Conservation (phyloP, 2,113 vertebrate genomes). For the Aspiorhynchus laticeps region DNA sequence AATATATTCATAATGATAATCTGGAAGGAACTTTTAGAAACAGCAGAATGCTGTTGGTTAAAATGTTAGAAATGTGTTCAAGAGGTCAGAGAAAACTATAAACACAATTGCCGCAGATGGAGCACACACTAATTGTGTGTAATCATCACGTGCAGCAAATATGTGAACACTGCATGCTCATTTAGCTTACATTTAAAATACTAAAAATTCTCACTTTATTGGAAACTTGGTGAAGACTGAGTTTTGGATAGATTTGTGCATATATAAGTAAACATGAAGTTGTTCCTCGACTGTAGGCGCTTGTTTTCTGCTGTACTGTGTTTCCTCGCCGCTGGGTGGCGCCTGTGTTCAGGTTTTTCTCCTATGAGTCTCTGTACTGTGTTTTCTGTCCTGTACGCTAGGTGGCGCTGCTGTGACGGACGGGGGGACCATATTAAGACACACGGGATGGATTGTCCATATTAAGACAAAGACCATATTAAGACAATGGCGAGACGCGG, state of each 20-base stretch:
- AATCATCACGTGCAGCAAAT: too few relatives aligned
- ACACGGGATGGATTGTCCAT: constrained; percentile 78
- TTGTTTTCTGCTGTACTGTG: background rate
- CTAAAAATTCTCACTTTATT: background rate
- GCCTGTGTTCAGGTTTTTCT: background rate
- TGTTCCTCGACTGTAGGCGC: background rate
- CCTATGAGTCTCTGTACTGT: background rate
- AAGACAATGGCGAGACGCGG: constrained; percentile 73
- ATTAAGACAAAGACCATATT: constrained; percentile 82
- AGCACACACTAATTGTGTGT: too few relatives aligned
- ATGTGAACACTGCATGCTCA: background rate
- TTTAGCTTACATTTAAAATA: background rate
- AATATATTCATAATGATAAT: too few relatives aligned
- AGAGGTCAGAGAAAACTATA: too few relatives aligned
- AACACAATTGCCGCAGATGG: too few relatives aligned
- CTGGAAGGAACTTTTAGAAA: background rate
- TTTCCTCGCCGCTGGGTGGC: constrained; percentile 15
- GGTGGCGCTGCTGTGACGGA: constrained; percentile 3
- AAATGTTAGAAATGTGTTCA: background rate
- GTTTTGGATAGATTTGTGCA: background rate
- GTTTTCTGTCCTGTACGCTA: background rate
- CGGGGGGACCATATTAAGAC: constrained; percentile 74
- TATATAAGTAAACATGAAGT: background rate
- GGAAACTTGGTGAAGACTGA: background rate
- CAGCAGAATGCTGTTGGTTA: background rate